Evolutionary conservation across 2,113 vertebrate species (phyloP).

Genomic region (Amphiprion percula): DNA sequence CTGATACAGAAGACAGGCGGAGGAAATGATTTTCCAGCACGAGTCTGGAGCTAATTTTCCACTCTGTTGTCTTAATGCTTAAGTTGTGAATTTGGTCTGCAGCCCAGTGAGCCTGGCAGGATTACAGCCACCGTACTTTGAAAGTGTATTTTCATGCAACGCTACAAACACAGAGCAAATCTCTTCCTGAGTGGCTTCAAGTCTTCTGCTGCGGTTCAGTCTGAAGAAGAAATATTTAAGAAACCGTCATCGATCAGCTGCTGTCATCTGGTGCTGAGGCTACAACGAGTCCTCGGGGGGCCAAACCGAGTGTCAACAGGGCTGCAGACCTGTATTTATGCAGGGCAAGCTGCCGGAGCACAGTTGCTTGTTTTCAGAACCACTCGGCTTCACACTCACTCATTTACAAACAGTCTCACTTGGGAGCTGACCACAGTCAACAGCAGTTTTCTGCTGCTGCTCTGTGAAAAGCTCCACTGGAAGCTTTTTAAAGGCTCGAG

Average conservation of each 20-base stretch:
- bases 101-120: background rate
- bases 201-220: too few relatives aligned
- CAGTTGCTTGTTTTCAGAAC: constrained; percentile 9
- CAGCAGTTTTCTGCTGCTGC: background rate
- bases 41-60: constrained; percentile 15
- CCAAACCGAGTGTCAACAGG: background rate
- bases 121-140: background rate
- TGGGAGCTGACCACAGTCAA: constrained; percentile 20
- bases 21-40: constrained; percentile 6
- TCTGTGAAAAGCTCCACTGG: background rate
- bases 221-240: too few relatives aligned
- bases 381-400: constrained; percentile 25
- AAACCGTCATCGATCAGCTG: accelerated
- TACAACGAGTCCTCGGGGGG: background rate
- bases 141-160: too few relatives aligned
- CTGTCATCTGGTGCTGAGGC: background rate
- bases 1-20: constrained; percentile 32
- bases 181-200: too few relatives aligned
- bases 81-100: constrained; percentile 3
- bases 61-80: constrained; percentile 32
- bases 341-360: constrained; percentile 23
- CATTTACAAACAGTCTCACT: constrained; percentile 28
- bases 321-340: constrained; percentile 32
- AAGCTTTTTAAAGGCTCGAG: background rate
- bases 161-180: too few relatives aligned